phyloP scores from a whole-genome alignment of 1,140 invertebrate genomes.

The Nymphalis io region DNA sequence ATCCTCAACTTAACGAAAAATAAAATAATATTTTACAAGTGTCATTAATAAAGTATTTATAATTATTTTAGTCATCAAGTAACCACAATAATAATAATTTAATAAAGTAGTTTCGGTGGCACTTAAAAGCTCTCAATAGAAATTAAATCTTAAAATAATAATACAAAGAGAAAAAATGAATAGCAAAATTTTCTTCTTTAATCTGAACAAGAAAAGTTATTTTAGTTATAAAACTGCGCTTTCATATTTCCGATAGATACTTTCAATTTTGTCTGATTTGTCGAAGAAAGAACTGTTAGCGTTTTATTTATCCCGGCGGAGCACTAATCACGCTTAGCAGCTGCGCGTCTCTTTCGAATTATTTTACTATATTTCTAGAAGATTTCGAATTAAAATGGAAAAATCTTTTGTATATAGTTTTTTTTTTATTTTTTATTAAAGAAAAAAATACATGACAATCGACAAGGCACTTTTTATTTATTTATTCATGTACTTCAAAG shows the following conservation, averaged over 20 bases:
- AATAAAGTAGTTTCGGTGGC: neutral
- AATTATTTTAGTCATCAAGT: neutral
- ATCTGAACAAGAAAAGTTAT: neutral
- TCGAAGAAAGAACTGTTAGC: constrained; percentile 5
- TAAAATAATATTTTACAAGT: no score
- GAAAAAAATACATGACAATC: no score
- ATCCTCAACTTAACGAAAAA: no score
- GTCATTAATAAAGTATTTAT: no score
- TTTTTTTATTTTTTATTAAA: no score
- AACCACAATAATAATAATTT: neutral
- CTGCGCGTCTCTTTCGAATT: constrained; percentile 16
- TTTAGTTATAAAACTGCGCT: constrained; percentile 6
- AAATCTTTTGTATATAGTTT: neutral
- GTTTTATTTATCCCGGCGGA: constrained; percentile 19
- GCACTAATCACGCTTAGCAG: constrained; percentile 29
- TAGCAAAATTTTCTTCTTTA: neutral
- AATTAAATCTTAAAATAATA: neutral
- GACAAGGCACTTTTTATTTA: neutral
- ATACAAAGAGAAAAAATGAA: neutral
- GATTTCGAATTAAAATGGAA: neutral
- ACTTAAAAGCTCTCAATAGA: neutral
- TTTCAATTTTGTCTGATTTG: constrained; percentile 17
- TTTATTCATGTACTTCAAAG: no score
- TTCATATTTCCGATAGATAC: constrained; percentile 14
- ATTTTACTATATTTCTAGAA: neutral